These are phyloP conservation scores for Helleia helle DNA, from an alignment of 2,888 invertebrate species.

Conservation along the genomic window DNA sequence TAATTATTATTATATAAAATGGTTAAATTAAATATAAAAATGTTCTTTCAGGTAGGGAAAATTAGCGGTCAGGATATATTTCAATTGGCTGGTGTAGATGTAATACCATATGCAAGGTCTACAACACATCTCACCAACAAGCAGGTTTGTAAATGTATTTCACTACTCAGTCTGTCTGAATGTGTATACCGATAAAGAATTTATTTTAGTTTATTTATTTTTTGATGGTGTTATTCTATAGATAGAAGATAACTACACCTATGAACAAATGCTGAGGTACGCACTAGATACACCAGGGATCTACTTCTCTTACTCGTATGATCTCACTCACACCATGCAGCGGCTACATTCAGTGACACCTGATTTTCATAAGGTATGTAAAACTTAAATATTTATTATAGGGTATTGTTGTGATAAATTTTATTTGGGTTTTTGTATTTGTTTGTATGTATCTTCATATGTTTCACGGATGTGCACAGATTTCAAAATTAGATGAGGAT, in stretches of 20 bases:
- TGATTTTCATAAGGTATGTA: slow-evolving; percentile 81
- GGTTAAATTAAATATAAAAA: too few species aligned
- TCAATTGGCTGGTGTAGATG: slow-evolving; percentile 84
- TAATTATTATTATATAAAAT: too few species aligned
- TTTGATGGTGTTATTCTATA: slow-evolving; percentile 32
- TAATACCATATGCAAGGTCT: slow-evolving; percentile 90
- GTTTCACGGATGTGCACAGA: too few species aligned
- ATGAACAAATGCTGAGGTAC: slow-evolving; percentile 87
- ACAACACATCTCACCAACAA: slow-evolving; percentile 87
- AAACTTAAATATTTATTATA: too few species aligned
- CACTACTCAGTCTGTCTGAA: too few species aligned
- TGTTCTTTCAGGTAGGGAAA: slow-evolving; percentile 80
- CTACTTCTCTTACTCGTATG: slow-evolving; percentile 96
- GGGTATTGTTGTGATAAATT: too few species aligned
- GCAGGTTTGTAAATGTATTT: slow-evolving; percentile 66
- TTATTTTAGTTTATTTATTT: too few species aligned
- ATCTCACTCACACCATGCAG: slow-evolving; percentile 94
- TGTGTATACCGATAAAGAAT: too few species aligned
- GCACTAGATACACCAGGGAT: slow-evolving; percentile 89
- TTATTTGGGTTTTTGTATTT: too few species aligned
- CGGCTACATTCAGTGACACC: slow-evolving; percentile 87
- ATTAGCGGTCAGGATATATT: slow-evolving; percentile 87
- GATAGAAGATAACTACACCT: slow-evolving; percentile 87
- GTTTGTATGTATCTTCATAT: too few species aligned
- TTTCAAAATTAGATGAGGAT: too few species aligned